Evolutionary conservation across 2,113 vertebrate genomes (phyloP).

Genomic region (Pelobates fuscus): DNA sequence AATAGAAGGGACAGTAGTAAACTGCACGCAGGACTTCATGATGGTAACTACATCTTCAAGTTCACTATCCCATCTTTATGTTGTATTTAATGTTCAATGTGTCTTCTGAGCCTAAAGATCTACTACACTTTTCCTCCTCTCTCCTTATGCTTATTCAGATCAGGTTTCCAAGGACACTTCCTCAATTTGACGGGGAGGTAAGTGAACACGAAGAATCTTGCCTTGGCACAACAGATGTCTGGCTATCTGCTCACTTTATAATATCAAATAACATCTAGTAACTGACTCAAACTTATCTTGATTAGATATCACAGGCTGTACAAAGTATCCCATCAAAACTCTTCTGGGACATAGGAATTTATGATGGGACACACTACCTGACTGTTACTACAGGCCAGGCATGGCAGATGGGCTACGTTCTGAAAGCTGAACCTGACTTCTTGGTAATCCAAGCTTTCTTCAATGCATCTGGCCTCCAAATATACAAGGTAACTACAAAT

Average conservation of each 20-base stretch:
- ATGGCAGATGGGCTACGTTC: slow-evolving; percentile 58
- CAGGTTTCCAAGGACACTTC: slow-evolving; percentile 54
- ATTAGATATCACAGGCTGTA: no score
- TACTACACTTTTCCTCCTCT: slow-evolving; percentile 40
- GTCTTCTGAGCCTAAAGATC: no score
- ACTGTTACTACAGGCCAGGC: slow-evolving; percentile 58
- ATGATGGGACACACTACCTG: slow-evolving; percentile 46
- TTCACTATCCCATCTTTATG: background rate
- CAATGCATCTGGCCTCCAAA: slow-evolving; percentile 62
- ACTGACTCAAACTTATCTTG: no score
- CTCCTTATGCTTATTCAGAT: no score
- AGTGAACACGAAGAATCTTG: no score
- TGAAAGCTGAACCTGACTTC: slow-evolving; percentile 50
- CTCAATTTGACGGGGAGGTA: slow-evolving; percentile 64
- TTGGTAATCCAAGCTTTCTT: slow-evolving; percentile 57
- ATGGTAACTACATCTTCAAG: slow-evolving; percentile 56
- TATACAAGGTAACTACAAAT: background rate
- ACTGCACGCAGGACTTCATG: slow-evolving; percentile 66
- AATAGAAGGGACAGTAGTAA: slow-evolving; percentile 36
- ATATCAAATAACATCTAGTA: no score
- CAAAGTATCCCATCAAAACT: background rate
- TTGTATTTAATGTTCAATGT: background rate
- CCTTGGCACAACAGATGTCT: no score
- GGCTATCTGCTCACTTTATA: no score
- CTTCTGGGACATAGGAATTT: slow-evolving; percentile 60